Evolutionary conservation across 2,797 vertebrate genomes (phyloP), one percentile per base, ranked within the genome.

Genomic region (Emydoidea blandingii): DNA sequence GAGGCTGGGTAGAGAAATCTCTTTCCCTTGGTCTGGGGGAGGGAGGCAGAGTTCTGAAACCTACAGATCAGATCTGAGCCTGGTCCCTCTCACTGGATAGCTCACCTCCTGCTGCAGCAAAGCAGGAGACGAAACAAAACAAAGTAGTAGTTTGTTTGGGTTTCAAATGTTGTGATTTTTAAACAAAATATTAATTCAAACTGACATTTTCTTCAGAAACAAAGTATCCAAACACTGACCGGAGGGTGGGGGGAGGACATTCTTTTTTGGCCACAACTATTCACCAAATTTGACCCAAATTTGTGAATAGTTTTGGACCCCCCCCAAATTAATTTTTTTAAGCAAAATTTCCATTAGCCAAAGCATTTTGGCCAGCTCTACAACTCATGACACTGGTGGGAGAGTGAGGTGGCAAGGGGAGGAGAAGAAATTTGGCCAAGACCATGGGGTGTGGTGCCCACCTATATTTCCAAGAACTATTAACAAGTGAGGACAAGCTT

Each of bases 401-500:
- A 95, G 5, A 41, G 10, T 25, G 37, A 72, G n/a, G 34, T 68
- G 34, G 34, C 34, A 37, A 68, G 8, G 34, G 10, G 10, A 21
- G 21, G 23, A 41, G 90, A n/a, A n/a, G 19, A 93, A 90, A 91
- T 81, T 81, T 59, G 81, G 12, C 29, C 76, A 15, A 27, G 94
- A 96, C 80, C 49, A 96, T 56, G 79, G 90, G 88, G 54, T 62
- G 59, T 29, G 83, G 65, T 19, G n/a, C 6, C 9, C 19, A 68
- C 72, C 80, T 91, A 59, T 37, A 25, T 85, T 89, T 90, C 56
- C 79, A 76, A 88, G 37, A 87, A 80, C 50, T 52, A 53, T 49
- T 88, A 88, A 86, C 62, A 90, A 85, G 76, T 83, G 80, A 44
- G 91, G 78, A 80, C 29, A 81, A 81, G 12, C 56, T 94, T 49